Base-by-base conservation (phyloP, 2,113 vertebrate species). In the Ivindomyrus marchei region DNA sequence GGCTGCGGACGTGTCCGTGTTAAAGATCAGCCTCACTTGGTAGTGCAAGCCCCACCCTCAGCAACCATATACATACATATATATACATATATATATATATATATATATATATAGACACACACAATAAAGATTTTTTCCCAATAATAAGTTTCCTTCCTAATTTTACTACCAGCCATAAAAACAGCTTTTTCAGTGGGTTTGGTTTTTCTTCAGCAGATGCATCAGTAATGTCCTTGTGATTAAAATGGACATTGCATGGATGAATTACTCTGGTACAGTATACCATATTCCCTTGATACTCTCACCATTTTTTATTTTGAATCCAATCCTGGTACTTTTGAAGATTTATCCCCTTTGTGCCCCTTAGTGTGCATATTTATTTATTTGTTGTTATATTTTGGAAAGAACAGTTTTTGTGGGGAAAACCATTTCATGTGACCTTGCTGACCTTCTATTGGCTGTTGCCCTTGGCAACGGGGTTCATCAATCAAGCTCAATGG, bases 361-460 rank as follows among this genome's bases (percentile, higher is more conserved):
- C 31, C 46, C 39, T 58, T 58, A 53, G 70, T 88, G 49, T 53
- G 31, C 24, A 36, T 66, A 46, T 66, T 31, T 88, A n/a, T 45
- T 58, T 10, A 45, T 70, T 89, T 91, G 88, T 91, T 52, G 17
- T 39, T 87, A 31, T 50, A 49, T 53, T 31, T 24, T 31, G 24
- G 19, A 27, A 90, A 88, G 47, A 88, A 70, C 80, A 83, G 15
- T 56, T n/a, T 24, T 74, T 24, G 90, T 31, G 53, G 92, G 92
- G 90, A 89, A 92, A 93, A 92, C 80, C 86, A 92, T 92, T 88
- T 90, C 31, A 46, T 88, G 88, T 89, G 90, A 92, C 90, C 91
- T 91, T 89, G 85, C 4, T 92, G 91, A 93, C 91, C 91, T 90
- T 56, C 90, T 50, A 85, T 92, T 90, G 92, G 89, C 39, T 85